Evolutionary conservation across 64 coral and sea anemone genomes (phyloP), one percentile per base, ranked within the genome.

Genomic region (Orbicella faveolata): DNA sequence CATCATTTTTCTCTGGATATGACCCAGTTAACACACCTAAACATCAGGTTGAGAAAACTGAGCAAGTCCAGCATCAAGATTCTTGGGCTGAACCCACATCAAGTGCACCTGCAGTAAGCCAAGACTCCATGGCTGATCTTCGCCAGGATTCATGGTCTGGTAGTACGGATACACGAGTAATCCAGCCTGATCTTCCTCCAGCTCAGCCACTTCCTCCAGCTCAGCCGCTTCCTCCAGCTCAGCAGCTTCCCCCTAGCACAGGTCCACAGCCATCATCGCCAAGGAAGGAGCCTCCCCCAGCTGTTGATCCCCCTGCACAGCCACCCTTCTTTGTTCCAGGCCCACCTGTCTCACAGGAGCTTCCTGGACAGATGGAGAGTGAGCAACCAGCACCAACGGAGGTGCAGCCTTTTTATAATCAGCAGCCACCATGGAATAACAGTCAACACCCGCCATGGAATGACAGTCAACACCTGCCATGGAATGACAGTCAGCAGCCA

Each of bases 1-100:
- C 54, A 52, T 92, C 90, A 15, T 92, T 77, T 75, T 80, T 92
- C 83, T 75, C 78, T 51, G 90, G 90, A 17, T 92, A 92, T 77
- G 90, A 92, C 16, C 83, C 54, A 2, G 9, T 33, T 35, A 77
- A 37, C 53, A 36, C 80, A 18, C 80, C 80, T 8, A 82, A 91
- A 7, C 82, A 85, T 44, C 82, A 85, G 37, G 20, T 3, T 13
- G 82, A 85, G 36, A 15, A 44, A 26, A 21, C 23, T 21, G 81
- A 83, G 9, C 41, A 69, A 30, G 65, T 51, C 20, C 63, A 85
- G 4, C 23, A 39, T 16, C 82, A 85, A 72, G 20, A 37, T 15
- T 85, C 82, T 2, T 72, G 37, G 36, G 15, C 64, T 72, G 79
- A 82, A 37, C 57, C 59, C 3, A 9, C 53, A 0, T 33, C 18